These are phyloP conservation scores for Hydropotes inermis DNA, from an alignment of 2,113 vertebrate genomes.

Conservation along the genomic window DNA sequence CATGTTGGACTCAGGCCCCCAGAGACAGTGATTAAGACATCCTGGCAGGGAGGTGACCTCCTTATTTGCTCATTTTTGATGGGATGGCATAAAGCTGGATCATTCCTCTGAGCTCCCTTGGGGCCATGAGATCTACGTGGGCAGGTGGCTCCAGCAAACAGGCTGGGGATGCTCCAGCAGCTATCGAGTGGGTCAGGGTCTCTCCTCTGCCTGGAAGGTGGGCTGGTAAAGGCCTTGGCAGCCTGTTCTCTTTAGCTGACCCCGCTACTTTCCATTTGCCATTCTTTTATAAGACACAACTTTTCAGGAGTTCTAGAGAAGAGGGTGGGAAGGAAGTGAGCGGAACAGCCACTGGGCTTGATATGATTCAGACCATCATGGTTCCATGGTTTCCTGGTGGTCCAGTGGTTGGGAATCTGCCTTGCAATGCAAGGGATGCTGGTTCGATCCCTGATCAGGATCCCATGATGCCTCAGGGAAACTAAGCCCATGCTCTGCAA, in stretches of 20 bases:
- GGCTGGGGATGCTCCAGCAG: not conserved
- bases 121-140: not conserved
- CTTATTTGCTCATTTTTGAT: conserved; percentile 45
- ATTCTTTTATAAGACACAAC: not conserved
- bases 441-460: not conserved
- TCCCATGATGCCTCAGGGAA: not conserved
- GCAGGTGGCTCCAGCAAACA: conserved; percentile 5
- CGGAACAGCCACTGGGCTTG: not conserved
- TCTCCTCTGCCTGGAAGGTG: fast-evolving
- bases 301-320: not conserved
- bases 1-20: not conserved
- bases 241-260: not conserved
- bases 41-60: not conserved
- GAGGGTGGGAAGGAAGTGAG: not conserved
- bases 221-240: fast-evolving
- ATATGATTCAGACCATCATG: not conserved
- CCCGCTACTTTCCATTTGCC: not conserved
- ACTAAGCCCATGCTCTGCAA: not conserved
- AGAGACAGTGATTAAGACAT: not conserved
- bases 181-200: not conserved
- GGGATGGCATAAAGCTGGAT: conserved; percentile 21
- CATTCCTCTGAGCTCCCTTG: not conserved
- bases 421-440: not conserved
- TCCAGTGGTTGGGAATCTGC: not conserved
- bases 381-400: not conserved